Evolutionary conservation across 2,113 vertebrate species (phyloP).

Genomic region (Trogon surrucura): DNA sequence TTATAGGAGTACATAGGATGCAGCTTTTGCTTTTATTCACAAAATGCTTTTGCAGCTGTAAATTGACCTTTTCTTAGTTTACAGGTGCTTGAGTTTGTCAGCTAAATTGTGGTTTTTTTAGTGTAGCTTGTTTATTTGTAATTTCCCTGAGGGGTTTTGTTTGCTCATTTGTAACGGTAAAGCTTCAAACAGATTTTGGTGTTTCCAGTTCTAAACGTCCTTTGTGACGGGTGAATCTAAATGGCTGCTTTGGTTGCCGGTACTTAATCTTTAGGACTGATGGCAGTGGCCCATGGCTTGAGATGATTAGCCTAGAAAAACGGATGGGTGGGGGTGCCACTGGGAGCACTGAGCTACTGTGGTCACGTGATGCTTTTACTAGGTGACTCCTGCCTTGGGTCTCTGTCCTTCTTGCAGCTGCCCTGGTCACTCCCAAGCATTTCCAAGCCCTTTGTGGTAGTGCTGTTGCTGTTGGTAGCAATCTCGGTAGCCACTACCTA

Average conservation of each 20-base stretch:
- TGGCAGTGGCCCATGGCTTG: background rate
- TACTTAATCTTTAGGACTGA: background rate
- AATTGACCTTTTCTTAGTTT: background rate
- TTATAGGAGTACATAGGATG: background rate
- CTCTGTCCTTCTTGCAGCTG: background rate
- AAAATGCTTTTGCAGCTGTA: background rate
- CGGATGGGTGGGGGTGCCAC: no score
- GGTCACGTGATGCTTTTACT: background rate
- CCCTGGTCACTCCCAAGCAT: rapidly evolving
- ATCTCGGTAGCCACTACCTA: rapidly evolving
- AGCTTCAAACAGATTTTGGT: background rate
- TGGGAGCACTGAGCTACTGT: background rate
- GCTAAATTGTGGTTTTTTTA: background rate
- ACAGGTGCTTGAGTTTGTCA: background rate
- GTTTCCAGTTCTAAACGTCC: background rate
- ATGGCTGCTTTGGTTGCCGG: rapidly evolving
- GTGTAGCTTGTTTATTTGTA: background rate
- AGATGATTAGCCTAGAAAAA: background rate
- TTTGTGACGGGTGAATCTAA: background rate
- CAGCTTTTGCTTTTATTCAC: conserved; percentile 26
- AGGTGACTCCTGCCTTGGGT: rapidly evolving
- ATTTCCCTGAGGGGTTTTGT: background rate
- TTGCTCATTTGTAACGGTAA: background rate
- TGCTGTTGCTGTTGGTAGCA: background rate
- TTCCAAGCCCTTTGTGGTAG: background rate